Evolutionary conservation across 2,113 vertebrate genomes (phyloP).

Genomic region (Heloderma charlesbogerti): DNA sequence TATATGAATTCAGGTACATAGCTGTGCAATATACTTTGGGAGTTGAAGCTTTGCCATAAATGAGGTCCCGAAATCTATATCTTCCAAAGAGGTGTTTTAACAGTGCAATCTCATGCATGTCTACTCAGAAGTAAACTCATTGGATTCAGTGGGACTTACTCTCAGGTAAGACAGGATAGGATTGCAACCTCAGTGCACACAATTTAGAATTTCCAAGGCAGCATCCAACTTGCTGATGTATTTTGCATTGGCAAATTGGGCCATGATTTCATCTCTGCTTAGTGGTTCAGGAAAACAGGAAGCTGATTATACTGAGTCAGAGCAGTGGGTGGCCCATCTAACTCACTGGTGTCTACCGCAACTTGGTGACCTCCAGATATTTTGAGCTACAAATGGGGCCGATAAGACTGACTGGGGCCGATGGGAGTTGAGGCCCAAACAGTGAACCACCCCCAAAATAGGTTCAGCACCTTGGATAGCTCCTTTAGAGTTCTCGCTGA

Average conservation of each 20-base stretch:
- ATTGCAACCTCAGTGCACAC: neutral
- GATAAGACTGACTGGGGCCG: no score
- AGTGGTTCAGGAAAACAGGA: neutral
- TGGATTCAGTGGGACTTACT: no score
- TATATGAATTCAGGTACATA: neutral
- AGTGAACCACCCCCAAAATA: no score
- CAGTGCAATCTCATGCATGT: neutral
- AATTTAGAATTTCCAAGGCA: neutral
- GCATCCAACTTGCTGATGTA: neutral
- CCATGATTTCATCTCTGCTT: neutral
- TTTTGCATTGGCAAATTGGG: neutral
- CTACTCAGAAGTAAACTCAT: neutral
- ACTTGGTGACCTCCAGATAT: no score
- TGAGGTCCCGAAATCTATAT: neutral
- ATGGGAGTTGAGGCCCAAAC: no score
- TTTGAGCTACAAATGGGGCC: no score
- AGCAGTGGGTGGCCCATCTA: no score
- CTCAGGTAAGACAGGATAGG: no score
- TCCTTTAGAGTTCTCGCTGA: no score
- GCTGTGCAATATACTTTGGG: slow-evolving; percentile 5
- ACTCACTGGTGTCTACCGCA: no score
- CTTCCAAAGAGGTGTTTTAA: neutral
- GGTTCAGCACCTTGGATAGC: no score
- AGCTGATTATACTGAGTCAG: neutral
- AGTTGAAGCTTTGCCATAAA: neutral